phyloP scores from a whole-genome alignment of 2,797 vertebrate species.

The Cynodonichthys magdalenae region DNA sequence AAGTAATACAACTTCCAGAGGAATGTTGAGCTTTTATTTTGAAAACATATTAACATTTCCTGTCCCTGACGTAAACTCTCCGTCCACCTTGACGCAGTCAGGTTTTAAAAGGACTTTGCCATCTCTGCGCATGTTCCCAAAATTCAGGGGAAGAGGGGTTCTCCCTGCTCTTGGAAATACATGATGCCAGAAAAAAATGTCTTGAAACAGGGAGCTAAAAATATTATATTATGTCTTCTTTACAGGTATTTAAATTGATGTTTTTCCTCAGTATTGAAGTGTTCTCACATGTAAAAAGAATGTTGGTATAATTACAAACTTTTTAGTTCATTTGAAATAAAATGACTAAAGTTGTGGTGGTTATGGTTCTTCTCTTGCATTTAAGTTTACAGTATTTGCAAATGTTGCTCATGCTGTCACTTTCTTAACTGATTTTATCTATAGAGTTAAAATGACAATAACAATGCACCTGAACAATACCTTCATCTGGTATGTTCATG shows the following conservation, averaged over 20 bases:
- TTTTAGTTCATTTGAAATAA: too few species aligned
- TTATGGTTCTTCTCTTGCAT: too few species aligned
- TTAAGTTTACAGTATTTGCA: too few species aligned
- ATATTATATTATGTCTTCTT: background rate
- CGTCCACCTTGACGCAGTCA: constrained; percentile 37
- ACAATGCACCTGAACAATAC: too few species aligned
- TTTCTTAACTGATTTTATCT: too few species aligned
- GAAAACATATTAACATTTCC: constrained; percentile 32
- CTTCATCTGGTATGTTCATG: too few species aligned
- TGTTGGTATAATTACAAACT: too few species aligned
- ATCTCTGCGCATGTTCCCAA: constrained; percentile 79
- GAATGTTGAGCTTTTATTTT: constrained; percentile 11
- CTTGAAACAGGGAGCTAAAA: background rate
- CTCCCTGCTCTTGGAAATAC: constrained; percentile 1
- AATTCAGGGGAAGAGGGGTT: constrained; percentile 44
- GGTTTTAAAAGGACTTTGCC: constrained; percentile 80
- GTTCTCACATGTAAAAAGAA: background rate
- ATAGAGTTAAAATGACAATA: too few species aligned
- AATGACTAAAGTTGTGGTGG: too few species aligned
- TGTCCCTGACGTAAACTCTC: background rate
- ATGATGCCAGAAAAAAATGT: constrained; percentile 1
- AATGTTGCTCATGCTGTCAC: too few species aligned
- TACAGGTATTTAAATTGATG: background rate
- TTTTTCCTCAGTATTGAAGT: background rate
- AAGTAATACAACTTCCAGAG: too few species aligned